Conservation (phyloP, 2,113 vertebrate genomes). For the Hippocampus guttulatus region DNA sequence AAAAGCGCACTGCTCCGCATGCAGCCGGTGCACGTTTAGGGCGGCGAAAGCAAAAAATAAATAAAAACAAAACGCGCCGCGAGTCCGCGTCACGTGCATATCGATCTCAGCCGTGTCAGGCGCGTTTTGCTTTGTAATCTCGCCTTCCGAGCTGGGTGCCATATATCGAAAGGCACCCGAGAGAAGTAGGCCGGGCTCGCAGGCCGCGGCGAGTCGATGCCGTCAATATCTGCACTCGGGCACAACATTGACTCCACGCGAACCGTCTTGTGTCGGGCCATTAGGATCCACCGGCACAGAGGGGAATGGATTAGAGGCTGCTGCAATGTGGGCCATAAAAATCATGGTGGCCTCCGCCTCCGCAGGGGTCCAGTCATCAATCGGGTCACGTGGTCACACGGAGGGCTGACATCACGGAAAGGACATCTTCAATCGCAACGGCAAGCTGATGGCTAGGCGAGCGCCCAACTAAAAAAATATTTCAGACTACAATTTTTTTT, state of each 20-base stretch:
- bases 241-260: constrained; percentile 31
- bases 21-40: too few species aligned
- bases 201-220: constrained; percentile 39
- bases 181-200: constrained; percentile 57
- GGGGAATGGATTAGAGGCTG: constrained; percentile 56
- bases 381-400: constrained; percentile 24
- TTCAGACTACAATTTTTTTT: too few species aligned
- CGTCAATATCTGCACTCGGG: constrained; percentile 45
- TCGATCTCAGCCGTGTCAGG: background rate
- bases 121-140: constrained; percentile 3
- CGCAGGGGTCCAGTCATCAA: constrained; percentile 13
- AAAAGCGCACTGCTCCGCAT: too few species aligned
- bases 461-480: too few species aligned
- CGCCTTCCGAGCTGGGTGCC: constrained; percentile 15
- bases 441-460: too few species aligned
- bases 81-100: background rate
- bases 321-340: constrained; percentile 53
- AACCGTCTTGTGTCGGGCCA: constrained; percentile 27
- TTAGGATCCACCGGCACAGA: constrained; percentile 45
- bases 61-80: background rate
- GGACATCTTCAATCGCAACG: constrained; percentile 3
- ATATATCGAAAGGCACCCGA: constrained; percentile 40
- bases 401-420: background rate
- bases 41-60: too few species aligned
- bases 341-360: constrained; percentile 35